Conservation (phyloP, 2,888 invertebrate species). For the Drosophila picticornis region DNA sequence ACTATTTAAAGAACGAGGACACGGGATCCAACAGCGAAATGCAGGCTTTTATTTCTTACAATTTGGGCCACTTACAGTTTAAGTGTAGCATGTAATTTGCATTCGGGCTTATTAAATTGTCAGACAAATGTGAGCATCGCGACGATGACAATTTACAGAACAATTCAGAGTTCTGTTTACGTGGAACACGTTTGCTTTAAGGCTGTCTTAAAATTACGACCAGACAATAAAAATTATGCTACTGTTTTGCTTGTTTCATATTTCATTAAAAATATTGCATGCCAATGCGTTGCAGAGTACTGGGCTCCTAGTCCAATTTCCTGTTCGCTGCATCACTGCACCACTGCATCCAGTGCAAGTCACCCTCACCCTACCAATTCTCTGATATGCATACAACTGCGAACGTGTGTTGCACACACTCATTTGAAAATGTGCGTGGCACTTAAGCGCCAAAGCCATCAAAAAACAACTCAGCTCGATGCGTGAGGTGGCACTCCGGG, state of each 20-base stretch:
- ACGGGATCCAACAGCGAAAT: constrained; percentile 3
- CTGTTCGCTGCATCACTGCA: constrained; percentile 37
- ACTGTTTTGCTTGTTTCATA: constrained; percentile 47
- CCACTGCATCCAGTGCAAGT: constrained; percentile 42
- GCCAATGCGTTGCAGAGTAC: constrained; percentile 44
- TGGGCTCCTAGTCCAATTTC: constrained; percentile 11
- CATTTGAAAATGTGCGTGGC: constrained; percentile 60
- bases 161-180: constrained; percentile 41
- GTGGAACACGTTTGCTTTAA: constrained; percentile 11
- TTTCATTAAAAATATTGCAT: constrained; percentile 78
- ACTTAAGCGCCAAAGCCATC: constrained; percentile 56
- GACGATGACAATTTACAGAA: constrained; percentile 56
- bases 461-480: constrained; percentile 32
- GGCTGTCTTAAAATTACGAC: constrained; percentile 29
- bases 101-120: constrained; percentile 56
- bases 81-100: constrained; percentile 60
- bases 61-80: constrained; percentile 69
- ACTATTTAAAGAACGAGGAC: constrained; percentile 30
- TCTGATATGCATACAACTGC: constrained; percentile 19
- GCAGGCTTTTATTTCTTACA: constrained; percentile 44
- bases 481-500: constrained; percentile 52
- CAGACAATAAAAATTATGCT: not conserved
- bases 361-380: constrained; percentile 14
- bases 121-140: constrained; percentile 54
- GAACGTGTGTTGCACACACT: constrained; percentile 31